Evolutionary conservation across 2,797 vertebrate genomes (phyloP), one percentile per base, ranked within the genome.

Genomic region (Tympanoctomys barrerae): DNA sequence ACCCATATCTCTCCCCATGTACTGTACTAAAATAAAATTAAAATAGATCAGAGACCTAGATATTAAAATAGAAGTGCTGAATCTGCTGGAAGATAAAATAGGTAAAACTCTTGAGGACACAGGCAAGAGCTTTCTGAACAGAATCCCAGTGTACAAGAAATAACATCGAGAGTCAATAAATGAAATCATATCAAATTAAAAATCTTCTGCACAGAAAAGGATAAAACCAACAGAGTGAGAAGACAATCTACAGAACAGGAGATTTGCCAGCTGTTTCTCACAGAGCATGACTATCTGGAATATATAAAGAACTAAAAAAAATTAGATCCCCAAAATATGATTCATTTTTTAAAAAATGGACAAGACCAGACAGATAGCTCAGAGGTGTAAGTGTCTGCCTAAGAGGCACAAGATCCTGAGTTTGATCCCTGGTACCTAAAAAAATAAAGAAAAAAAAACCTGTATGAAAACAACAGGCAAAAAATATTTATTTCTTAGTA

Each of bases 401-500:
- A 11, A 54, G 9, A 54, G 12, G 13, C 1, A 54, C 52, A 54
- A 54, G 13, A 16, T 54, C 52, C 52, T 54, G 14, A 16, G 52
- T 54, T 54, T 16, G 13, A 54, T 54, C 52, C 14, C 52, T 13
- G 52, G 52, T 54, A 54, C 52, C 52, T 16, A 54, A 54, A 16
- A 54, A 54, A 54, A 52, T 12, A 54, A 54, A 13, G 12, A 54
- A 54, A 54, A 54, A 6, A 54, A 54, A 54, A 13, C 12, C 13
- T 54, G 52, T 54, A 54, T 14, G 52, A 97, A 98, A 98, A 97
- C 98, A 98, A 97, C 66, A 52, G 96, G 97, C 97, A 97, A 98
- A 98, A 97, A 97, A 96, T 96, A 97, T 97, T 98, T 97, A 96
- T 96, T 97, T 98, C 94, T 97, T 95, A 97, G 97, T 97, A 97